A percentile compares a stretch with the other conserved stretches of the same genome.
phyloP scores from a whole-genome alignment of 2,797 vertebrate genomes.

The Geotrypetes seraphini region DNA sequence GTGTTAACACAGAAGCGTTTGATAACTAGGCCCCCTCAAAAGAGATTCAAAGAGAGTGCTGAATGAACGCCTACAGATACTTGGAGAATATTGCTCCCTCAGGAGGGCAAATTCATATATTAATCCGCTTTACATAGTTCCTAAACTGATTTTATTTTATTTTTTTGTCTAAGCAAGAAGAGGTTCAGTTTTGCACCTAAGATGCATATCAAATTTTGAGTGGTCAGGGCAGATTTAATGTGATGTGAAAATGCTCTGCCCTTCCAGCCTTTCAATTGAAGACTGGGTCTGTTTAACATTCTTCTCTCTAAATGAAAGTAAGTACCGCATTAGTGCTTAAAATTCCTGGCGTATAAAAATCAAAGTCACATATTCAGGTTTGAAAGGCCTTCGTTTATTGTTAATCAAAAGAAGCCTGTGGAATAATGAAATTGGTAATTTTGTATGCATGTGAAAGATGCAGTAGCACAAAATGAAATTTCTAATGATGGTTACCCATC shows the following conservation, averaged over 20 bases:
- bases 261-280: conserved; percentile 26
- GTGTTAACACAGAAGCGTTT: no score
- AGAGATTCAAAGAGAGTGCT: no score
- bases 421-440: conserved; percentile 48
- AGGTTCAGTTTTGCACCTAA: no score
- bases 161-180: no score
- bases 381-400: conserved; percentile 42
- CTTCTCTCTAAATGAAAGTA: conserved; percentile 25
- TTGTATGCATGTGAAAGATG: conserved; percentile 45
- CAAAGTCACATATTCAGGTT: conserved; percentile 39
- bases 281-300: conserved; percentile 37
- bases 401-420: conserved; percentile 48
- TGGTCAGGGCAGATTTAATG: conserved; percentile 10
- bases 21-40: no score
- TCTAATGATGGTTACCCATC: conserved; percentile 37
- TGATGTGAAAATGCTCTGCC: conserved; percentile 16
- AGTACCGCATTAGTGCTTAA: conserved; percentile 29
- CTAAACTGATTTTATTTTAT: no score
- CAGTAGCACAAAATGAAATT: conserved; percentile 34
- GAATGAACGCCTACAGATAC: no score
- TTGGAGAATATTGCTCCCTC: no score
- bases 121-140: no score
- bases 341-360: conserved; percentile 32
- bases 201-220: no score
- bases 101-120: no score